phyloP scores from a whole-genome alignment of 2,797 vertebrate genomes.

The Chelonia mydas region DNA sequence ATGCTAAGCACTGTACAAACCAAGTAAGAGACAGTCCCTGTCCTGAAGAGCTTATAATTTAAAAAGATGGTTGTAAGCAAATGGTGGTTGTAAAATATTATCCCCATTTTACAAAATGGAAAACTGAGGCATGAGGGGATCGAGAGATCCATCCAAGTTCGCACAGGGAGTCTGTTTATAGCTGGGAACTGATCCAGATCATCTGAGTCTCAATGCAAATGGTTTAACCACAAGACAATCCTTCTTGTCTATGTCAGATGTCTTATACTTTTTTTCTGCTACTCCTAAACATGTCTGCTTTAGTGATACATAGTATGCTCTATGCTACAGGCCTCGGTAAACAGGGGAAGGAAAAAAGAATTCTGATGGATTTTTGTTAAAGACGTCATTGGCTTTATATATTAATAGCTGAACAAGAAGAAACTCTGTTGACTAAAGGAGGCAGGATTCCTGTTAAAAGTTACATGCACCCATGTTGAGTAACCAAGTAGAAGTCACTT shows the following conservation, averaged over 20 bases:
- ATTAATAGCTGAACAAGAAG: neutral
- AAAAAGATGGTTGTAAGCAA: neutral
- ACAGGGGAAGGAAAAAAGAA: neutral
- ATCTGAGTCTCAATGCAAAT: neutral
- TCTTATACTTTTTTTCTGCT: neutral
- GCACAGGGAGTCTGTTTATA: fast-evolving
- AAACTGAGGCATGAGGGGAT: neutral
- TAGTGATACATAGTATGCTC: neutral
- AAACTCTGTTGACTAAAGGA: neutral
- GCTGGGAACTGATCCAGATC: neutral
- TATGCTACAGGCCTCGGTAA: neutral
- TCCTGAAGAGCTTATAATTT: neutral
- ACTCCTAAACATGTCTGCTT: constrained; percentile 34
- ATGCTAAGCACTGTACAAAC: neutral
- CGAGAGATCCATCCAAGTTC: neutral
- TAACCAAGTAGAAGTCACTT: neutral
- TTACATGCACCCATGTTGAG: fast-evolving
- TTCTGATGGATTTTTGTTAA: neutral
- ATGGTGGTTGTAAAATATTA: neutral
- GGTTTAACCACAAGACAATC: neutral
- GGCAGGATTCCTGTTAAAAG: neutral
- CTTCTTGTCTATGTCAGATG: neutral
- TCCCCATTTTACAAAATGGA: neutral
- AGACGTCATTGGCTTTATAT: neutral
- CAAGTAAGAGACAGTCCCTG: neutral